Base-by-base conservation (phyloP, 2,113 vertebrate species). In the Platysternon megacephalum region DNA sequence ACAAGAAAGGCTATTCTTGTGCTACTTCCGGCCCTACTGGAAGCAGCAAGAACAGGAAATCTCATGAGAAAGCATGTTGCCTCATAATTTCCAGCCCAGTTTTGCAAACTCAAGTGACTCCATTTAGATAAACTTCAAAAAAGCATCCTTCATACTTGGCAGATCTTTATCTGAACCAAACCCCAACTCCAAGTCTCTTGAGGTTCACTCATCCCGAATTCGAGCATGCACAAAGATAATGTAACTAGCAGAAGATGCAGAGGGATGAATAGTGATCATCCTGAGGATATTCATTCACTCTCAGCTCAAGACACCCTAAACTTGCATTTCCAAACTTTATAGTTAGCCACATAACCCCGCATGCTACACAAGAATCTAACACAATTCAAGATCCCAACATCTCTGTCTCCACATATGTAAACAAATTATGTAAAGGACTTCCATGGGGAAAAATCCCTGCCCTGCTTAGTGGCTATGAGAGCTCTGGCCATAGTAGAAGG, bases 1-100 rank as follows among this genome's bases (percentile, higher is more conserved):
- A 97, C 91, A 95, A 94, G 90, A 90, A 95, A 96, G 95, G 90
- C 91, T 97, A 97, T 97, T 97, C 96, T 96, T 97, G 94, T 97
- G 90, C 90, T 96, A 92, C 97, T 97, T 98, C 97, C 90, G 48
- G 82, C 91, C 94, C 93, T 95, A 95, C 94, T 96, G 94, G 93
- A 96, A 87, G 89, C 92, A 95, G 88, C 79, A 91, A 86, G 92
- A 95, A 96, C 97, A 97, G 97, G 96, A 97, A 97, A 97, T 97
- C 96, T 94, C 93, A 97, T 90, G 91, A 96, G 94, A 94, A 94
- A 81, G 26, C 11, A 61, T 95, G 87, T 90, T 95, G 88, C 81
- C 92, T 87, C 87, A 39, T 44, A 56, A 85, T 93, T 91, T 97
- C 87, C 92, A 94, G 88, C 79, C 85, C 65, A 79, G 8, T 86